These are phyloP conservation scores for Dendrolimus pini DNA, from an alignment of 2,888 invertebrate genomes.

Conservation along the genomic window DNA sequence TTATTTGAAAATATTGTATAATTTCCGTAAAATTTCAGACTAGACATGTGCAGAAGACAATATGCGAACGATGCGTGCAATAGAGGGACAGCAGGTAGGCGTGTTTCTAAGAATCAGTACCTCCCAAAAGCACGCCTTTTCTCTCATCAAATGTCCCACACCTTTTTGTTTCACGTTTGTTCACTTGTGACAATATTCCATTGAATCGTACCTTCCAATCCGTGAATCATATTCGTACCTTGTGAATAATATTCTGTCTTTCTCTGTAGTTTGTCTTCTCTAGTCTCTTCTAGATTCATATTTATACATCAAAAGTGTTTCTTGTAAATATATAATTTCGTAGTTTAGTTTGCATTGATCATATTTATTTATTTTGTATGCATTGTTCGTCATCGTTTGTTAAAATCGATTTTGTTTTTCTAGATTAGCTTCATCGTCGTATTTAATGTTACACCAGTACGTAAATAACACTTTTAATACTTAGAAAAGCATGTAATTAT, in stretches of 20 bases:
- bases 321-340: conserved; percentile 19
- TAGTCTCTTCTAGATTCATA: conserved; percentile 14
- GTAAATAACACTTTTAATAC: neutral
- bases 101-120: conserved; percentile 54
- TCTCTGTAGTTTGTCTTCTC: conserved; percentile 43
- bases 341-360: conserved; percentile 24
- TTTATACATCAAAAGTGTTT: conserved; percentile 20
- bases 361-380: conserved; percentile 18
- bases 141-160: conserved; percentile 53
- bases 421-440: neutral
- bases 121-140: conserved; percentile 64
- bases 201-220: conserved; percentile 29
- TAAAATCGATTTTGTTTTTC: neutral
- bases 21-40: conserved; percentile 87
- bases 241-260: conserved; percentile 71
- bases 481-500: neutral
- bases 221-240: conserved; percentile 63
- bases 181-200: conserved; percentile 48
- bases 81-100: conserved; percentile 98
- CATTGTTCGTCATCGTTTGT: conserved; percentile 13
- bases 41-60: conserved; percentile 99
- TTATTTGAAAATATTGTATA: conserved; percentile 55
- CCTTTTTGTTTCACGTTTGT: conserved; percentile 42
- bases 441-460: neutral
- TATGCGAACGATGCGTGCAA: conserved; percentile 96